Base-by-base conservation (phyloP, 1,140 invertebrate species). In the Drosophila guanche region DNA sequence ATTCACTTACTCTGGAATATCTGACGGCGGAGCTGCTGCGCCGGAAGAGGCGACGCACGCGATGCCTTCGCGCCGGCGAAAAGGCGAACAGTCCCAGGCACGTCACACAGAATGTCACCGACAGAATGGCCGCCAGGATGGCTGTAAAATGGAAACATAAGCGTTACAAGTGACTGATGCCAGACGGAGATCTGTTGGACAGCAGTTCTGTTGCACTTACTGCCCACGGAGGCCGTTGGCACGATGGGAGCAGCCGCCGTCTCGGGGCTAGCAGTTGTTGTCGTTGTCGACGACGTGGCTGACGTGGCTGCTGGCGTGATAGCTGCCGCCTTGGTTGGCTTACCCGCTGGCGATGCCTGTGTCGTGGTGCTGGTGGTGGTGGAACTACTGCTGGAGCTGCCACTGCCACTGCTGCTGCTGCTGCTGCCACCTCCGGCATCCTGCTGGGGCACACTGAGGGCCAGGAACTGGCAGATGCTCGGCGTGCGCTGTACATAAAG, bases 401-500 rank as follows among this genome's bases (percentile, higher is more conserved):
- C 22, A 16, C 53, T 22, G 14, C 46, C 37, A 6, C 61, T 50
- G 20, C 25, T 42, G 50, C 23, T 63, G 10, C 25, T 59, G 43
- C 42, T 55, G 40, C 27, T 47, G 33, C 48, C 51, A 22, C 37
- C 53, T 41, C 16, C 48, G 25, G 16, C 47, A 33, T 67, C 62
- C 33, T 79, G 50, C 46, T 60, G 46, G 8, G 79, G 43, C 27
- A 37, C 50, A 6, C 12, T 63, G 5, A 90, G 79, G 22, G 86
- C 80, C 33, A 91, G 69, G 53, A 91, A 91, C 48, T 85, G 71
- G 45, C 90, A 91, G 62, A 91, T 91, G 74, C 77, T 84, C 14
- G 89, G 79, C 14, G 90, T 90, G 41, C 80, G 77, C 42, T 91
- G 90, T 25, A 74, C 78, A 56, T 89, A 77, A 23, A 91, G 66